phyloP scores from a whole-genome alignment of 35 echinoderm and acorn worm genomes.

The Strongylocentrotus purpuratus region DNA sequence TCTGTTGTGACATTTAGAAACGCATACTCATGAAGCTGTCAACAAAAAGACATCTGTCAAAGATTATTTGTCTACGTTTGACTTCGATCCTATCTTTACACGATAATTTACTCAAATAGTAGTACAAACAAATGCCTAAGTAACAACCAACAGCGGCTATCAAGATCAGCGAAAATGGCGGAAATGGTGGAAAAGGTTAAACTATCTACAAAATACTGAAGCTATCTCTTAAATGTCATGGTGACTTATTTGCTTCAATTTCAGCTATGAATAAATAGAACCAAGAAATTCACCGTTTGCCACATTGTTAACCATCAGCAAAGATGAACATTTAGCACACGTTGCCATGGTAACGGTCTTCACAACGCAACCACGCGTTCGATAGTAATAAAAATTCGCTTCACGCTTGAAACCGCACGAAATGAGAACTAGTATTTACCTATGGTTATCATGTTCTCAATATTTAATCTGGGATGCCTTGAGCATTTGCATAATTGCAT shows the following conservation, averaged over 20 bases:
- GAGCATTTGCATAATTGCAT: not conserved
- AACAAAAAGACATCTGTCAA: not conserved
- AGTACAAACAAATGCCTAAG: not conserved
- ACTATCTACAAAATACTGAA: not conserved
- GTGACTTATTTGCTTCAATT: not conserved
- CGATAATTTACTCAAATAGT: not conserved
- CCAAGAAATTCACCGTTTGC: not conserved
- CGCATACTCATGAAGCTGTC: not conserved
- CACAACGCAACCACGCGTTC: not conserved
- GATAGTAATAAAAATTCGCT: not conserved
- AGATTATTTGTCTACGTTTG: not conserved
- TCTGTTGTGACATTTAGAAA: not conserved
- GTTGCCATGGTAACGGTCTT: not conserved
- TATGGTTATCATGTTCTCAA: not conserved
- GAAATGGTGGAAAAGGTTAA: not conserved
- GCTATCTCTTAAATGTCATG: not conserved
- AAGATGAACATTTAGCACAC: not conserved
- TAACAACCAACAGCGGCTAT: not conserved
- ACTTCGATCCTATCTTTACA: not conserved
- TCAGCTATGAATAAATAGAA: not conserved
- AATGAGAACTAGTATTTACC: not conserved
- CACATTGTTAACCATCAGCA: not conserved
- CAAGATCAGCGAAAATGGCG: not conserved
- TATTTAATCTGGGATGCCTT: not conserved
- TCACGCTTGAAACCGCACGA: not conserved